Percentiles rank a stretch among this genome's conserved stretches.
Evolutionary conservation across 2,797 vertebrate species (phyloP).

Genomic region (Nannoperca australis): DNA sequence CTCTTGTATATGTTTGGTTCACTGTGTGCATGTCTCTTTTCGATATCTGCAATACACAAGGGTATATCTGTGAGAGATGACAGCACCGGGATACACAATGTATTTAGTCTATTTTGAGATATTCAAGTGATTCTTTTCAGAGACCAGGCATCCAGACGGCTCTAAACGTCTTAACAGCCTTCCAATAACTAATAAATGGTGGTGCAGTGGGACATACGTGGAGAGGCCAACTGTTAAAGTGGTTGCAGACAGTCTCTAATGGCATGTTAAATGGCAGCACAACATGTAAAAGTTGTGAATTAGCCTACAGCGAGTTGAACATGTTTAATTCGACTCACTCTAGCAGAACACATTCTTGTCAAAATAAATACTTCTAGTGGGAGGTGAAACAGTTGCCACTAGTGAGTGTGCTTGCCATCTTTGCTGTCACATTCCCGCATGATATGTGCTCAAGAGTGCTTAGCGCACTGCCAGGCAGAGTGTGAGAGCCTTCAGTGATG

Average conservation of each 20-base stretch:
- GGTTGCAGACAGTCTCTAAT: slow-evolving; percentile 33
- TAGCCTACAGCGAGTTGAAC: slow-evolving; percentile 31
- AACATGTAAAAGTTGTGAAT: slow-evolving; percentile 43
- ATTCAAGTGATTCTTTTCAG: slow-evolving; percentile 15
- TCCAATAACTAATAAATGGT: slow-evolving; percentile 42
- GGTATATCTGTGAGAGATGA: slow-evolving; percentile 9
- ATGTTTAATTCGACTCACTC: slow-evolving; percentile 51
- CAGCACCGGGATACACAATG: not conserved
- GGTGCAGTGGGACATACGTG: slow-evolving; percentile 21
- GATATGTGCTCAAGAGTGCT: slow-evolving; percentile 21
- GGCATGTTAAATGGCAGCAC: slow-evolving; percentile 33
- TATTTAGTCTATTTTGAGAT: slow-evolving; percentile 19
- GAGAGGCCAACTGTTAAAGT: slow-evolving; percentile 28
- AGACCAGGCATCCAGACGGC: slow-evolving; percentile 9
- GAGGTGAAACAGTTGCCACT: slow-evolving; percentile 53
- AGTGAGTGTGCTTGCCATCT: slow-evolving; percentile 15
- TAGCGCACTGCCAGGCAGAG: slow-evolving; percentile 3
- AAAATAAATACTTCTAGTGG: slow-evolving; percentile 52
- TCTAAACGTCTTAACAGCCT: slow-evolving; percentile 27
- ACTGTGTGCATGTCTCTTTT: slow-evolving; percentile 1
- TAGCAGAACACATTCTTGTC: slow-evolving; percentile 44
- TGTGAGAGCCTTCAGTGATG: slow-evolving; percentile 12
- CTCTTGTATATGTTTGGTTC: slow-evolving; percentile 13
- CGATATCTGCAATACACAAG: slow-evolving; percentile 5
- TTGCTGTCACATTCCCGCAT: slow-evolving; percentile 40